Conservation (phyloP, 2,113 vertebrate species). For the Esox niger region DNA sequence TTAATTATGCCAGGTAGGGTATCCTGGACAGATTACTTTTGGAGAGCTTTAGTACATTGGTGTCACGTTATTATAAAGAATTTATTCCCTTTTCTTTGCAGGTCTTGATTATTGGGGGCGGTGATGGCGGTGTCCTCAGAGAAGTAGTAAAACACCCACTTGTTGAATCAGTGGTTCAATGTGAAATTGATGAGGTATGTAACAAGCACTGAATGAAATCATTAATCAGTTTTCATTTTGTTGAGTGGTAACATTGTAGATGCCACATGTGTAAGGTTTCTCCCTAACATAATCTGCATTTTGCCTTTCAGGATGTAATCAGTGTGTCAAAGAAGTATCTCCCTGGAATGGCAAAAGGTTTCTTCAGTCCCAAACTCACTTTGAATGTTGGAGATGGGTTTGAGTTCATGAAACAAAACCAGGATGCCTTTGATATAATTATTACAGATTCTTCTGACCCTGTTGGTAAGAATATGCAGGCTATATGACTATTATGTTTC, state of each 20-base stretch:
- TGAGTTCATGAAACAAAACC: constrained; percentile 98
- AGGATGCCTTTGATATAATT: constrained; percentile 95
- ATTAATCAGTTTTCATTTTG: neutral
- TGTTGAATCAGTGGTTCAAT: constrained; percentile 91
- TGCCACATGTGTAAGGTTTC: neutral
- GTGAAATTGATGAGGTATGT: constrained; percentile 94
- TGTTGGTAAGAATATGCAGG: constrained; percentile 79
- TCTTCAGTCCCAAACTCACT: constrained; percentile 91
- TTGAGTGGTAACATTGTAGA: neutral
- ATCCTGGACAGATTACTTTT: too few relatives aligned
- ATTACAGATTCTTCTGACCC: constrained; percentile 98
- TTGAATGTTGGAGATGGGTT: constrained; percentile 94
- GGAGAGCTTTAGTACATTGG: neutral
- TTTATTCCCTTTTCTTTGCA: constrained; percentile 37
- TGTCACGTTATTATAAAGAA: neutral
- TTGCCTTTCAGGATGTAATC: constrained; percentile 85
- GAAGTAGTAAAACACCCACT: constrained; percentile 92
- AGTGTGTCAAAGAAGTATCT: constrained; percentile 94
- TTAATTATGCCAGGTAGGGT: too few relatives aligned
- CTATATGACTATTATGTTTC: neutral
- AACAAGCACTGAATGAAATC: neutral
- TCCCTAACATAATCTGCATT: neutral
- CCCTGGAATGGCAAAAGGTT: constrained; percentile 92
- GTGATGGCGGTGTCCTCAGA: constrained; percentile 91
- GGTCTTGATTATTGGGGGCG: constrained; percentile 96